Base-by-base conservation (phyloP, 2,888 invertebrate species). In the Esperia sulphurella region DNA sequence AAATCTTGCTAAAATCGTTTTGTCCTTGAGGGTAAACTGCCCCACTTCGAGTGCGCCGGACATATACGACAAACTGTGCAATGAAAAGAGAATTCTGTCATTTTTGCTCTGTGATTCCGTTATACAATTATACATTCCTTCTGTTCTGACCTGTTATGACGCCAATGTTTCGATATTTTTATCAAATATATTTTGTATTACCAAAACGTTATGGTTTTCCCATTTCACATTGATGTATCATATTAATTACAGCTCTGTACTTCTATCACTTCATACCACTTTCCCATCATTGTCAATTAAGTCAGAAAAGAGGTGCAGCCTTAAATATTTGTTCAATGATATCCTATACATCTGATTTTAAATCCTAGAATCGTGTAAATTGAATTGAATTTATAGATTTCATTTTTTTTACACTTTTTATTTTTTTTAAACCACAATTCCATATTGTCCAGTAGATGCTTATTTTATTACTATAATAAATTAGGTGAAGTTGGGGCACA, bases 401-500 rank as follows among this genome's bases (percentile, higher is more conserved):
- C 55, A 63, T 57, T 69, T 77, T 80, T 83, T 83, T 82, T 75
- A 68, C 63, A 66, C 67, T 78, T 79, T 82, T 55, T 67, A 65
- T 57, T 70, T 78, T 83, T 76, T 77, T 70, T 65, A 74, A 70
- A 74, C 72, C 77, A 75, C 77, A 84, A 83, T 82, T 82, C 77
- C 80, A 76, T 82, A 83, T 78, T 78, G 77, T 83, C 78, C 63
- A 75, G 54, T 63, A 67, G 54, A 69, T 55, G 62, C 64, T 61
- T 65, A 70, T 65, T 14, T 42, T n/a, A 37, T 21, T 38, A 37
- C 14, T 42, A 42, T 31, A 37, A 37, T 44, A 38, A 28, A 38
- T 14, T 13, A 45, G 14, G 33, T 8, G 35, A 45, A 45, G 49
- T 37, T 42, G 49, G 45, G 45, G 42, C 44, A 37, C 40, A 30